Conservation (phyloP, 2,888 invertebrate genomes). For the Spodoptera littoralis region DNA sequence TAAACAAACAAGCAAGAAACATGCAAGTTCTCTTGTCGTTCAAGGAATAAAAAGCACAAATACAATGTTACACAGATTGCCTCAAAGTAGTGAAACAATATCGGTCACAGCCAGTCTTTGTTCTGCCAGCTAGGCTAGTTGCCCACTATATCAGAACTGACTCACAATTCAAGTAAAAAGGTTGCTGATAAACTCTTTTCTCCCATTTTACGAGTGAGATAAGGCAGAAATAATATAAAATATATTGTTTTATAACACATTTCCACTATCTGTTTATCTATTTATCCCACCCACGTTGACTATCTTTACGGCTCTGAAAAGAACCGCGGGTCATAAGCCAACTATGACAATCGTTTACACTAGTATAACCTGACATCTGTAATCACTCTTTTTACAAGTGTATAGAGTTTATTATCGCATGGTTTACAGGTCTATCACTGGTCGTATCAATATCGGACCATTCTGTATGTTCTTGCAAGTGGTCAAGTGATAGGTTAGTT, state of each 20-base stretch:
- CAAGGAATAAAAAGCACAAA: no score
- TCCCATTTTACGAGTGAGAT: conserved; percentile 9
- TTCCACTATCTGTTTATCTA: conserved; percentile 38
- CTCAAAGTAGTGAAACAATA: no score
- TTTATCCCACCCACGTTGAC: conserved; percentile 68
- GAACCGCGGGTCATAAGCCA: conserved; percentile 59
- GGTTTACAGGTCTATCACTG: not conserved
- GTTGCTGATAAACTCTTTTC: conserved; percentile 16
- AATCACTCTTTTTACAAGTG: conserved; percentile 12
- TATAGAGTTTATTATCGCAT: conserved; percentile 30
- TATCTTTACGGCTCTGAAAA: conserved; percentile 62
- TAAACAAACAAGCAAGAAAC: no score
- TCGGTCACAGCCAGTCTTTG: no score
- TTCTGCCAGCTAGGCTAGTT: no score
- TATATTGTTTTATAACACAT: conserved; percentile 34
- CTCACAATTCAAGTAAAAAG: conserved; percentile 18
- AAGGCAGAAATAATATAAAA: conserved; percentile 2
- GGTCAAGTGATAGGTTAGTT: conserved; percentile 32
- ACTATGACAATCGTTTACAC: conserved; percentile 25
- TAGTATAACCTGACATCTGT: conserved; percentile 12
- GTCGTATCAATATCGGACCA: conserved; percentile 40
- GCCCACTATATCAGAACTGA: conserved; percentile 11
- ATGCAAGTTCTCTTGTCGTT: no score
- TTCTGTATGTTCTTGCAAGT: conserved; percentile 31
- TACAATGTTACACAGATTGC: no score